A percentile compares a stretch with the other conserved stretches of the same genome.
Evolutionary conservation across 2,113 vertebrate genomes (phyloP).

Genomic region (Pelvicachromis taeniatus): DNA sequence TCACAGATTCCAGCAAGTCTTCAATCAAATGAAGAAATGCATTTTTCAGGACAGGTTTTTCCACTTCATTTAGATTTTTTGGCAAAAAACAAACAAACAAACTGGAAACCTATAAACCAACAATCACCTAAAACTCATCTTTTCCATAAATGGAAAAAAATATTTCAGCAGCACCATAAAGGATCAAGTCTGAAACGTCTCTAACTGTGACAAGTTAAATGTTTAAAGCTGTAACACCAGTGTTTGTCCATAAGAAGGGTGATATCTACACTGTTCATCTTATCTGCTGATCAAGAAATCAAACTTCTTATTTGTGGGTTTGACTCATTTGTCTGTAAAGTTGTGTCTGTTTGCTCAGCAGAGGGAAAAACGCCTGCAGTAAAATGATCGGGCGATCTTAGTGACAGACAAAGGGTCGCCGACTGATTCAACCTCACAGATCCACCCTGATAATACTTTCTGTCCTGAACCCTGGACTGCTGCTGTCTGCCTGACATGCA

Average conservation of each 20-base stretch:
- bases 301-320: neutral
- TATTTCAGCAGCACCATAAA: neutral
- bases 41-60: neutral
- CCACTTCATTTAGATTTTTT: neutral
- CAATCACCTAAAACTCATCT: neutral
- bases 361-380: neutral
- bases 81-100: neutral
- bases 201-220: neutral
- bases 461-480: neutral
- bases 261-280: neutral
- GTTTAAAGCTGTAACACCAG: neutral
- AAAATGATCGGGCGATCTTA: neutral
- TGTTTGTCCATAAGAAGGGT: neutral
- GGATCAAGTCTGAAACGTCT: neutral
- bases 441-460: neutral
- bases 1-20: neutral
- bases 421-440: neutral
- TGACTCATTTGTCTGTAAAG: neutral
- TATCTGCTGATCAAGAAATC: neutral
- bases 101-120: neutral
- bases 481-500: neutral
- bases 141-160: neutral
- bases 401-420: neutral
- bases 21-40: neutral
- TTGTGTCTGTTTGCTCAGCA: neutral